phyloP scores from a whole-genome alignment of 2,797 vertebrate species.

The Craterocephalus amniculus region DNA sequence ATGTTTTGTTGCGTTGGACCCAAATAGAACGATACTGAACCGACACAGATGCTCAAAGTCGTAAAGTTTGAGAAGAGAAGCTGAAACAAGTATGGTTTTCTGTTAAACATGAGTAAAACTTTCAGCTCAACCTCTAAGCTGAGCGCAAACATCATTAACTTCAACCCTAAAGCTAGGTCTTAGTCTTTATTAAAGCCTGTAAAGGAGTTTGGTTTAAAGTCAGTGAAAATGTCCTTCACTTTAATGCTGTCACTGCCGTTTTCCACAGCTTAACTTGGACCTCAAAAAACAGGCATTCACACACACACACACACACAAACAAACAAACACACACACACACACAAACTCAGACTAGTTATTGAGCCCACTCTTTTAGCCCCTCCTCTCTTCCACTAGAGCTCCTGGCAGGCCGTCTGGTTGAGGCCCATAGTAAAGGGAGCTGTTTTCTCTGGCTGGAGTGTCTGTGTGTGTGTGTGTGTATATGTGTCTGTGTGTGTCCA shows the following conservation, averaged over 20 bases:
- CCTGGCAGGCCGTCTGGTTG: constrained; percentile 74
- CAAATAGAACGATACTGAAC: background rate
- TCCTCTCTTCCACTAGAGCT: constrained; percentile 59
- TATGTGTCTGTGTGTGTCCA: constrained; percentile 49
- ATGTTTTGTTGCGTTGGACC: background rate
- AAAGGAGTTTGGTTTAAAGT: background rate
- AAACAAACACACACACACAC: constrained; percentile 29
- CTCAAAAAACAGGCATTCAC: background rate
- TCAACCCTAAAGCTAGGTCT: background rate
- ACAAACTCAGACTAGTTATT: constrained; percentile 38
- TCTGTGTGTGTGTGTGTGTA: constrained; percentile 38
- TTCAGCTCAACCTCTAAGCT: background rate
- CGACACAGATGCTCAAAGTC: background rate
- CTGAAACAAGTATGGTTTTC: background rate
- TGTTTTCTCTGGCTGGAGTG: constrained; percentile 63
- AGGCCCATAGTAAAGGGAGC: constrained; percentile 77
- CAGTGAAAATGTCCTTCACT: background rate
- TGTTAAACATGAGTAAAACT: too few relatives aligned
- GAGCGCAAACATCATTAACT: background rate
- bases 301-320: constrained; percentile 9
- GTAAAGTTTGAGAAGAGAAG: background rate
- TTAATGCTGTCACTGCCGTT: background rate
- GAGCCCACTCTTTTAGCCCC: constrained; percentile 60
- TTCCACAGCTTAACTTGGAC: constrained; percentile 21
- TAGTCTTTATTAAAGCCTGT: background rate